Base-by-base conservation (phyloP, 37 sponge, comb jelly and placozoan species). In the Ianthella basta region DNA sequence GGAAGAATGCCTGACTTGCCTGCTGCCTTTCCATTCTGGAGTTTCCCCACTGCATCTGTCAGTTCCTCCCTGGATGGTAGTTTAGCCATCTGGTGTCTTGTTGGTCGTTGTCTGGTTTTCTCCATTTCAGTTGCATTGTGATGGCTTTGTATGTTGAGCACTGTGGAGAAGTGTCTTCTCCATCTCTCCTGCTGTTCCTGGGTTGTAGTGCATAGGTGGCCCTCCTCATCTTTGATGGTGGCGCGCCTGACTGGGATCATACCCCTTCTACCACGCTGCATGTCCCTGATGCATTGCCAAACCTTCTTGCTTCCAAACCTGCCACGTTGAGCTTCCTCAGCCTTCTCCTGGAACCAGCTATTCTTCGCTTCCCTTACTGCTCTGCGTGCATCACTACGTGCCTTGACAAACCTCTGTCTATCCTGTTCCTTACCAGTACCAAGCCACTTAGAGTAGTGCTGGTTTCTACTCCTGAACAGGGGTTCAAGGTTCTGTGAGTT, bases 261-360 rank as follows among this genome's bases (percentile, higher is more conserved):
- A 0, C 86, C 86, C 63, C 86, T 85, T 29, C 67, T 85, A 6
- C 66, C 86, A 56, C 68, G 68, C 29, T 66, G 68, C 68, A 66
- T 66, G 68, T 78, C 86, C 53, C 79, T 85, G 56, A 78, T 85
- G 65, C 86, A 85, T 4, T 56, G 64, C 67, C 86, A 85, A 32
- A 85, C 79, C 50, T 54, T 4, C 40, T 66, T 66, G 68, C 68
- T 60, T 85, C 50, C 86, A 44, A 77, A 44, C 86, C n/a, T 77
- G 27, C 64, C 79, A 4, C 57, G 72, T 59, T 78, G 73, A 40
- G 79, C 79, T 36, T 85, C 86, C 67, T 21, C 18, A 25, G 79
- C 85, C 85, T 84, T 84, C 56, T 72, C 2, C 65, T 60, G 64
- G 82, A 56, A 82, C 82, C 82, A 59, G 36, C 18, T 65, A 82